phyloP scores from a whole-genome alignment of 2,113 vertebrate species.

The Chloroceryle aenea region DNA sequence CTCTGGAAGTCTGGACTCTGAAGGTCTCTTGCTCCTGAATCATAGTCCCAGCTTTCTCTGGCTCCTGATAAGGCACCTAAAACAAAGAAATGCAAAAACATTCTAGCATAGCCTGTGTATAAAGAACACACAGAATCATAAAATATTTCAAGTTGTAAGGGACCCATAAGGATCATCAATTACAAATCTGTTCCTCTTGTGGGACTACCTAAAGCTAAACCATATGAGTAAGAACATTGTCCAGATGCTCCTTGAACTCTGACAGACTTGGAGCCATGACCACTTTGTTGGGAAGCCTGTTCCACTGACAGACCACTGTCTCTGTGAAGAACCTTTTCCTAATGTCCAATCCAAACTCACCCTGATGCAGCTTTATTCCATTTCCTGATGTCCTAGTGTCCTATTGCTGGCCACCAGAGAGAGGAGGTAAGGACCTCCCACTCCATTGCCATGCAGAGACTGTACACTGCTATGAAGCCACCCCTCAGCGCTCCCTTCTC shows the following conservation, averaged over 20 bases:
- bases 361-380: background rate
- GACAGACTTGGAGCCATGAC: fast-evolving
- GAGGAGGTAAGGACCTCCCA: background rate
- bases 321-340: background rate
- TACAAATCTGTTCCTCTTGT: background rate
- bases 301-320: background rate
- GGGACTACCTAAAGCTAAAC: background rate
- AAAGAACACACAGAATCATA: background rate
- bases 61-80: conserved; percentile 77
- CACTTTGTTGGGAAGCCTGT: background rate
- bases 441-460: background rate
- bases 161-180: fast-evolving
- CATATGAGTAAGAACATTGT: fast-evolving
- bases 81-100: conserved; percentile 28
- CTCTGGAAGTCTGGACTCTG: conserved; percentile 78
- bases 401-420: background rate
- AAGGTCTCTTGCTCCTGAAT: conserved; percentile 82
- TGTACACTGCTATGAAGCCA: background rate
- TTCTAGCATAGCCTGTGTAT: background rate
- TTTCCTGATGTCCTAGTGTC: background rate
- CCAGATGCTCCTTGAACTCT: background rate
- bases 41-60: conserved; percentile 84
- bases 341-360: background rate
- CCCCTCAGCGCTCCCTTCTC: background rate
- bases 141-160: background rate